Evolutionary conservation across 2,797 vertebrate species (phyloP), one percentile per base, ranked within the genome.

Genomic region (Peromyscus aztecus): DNA sequence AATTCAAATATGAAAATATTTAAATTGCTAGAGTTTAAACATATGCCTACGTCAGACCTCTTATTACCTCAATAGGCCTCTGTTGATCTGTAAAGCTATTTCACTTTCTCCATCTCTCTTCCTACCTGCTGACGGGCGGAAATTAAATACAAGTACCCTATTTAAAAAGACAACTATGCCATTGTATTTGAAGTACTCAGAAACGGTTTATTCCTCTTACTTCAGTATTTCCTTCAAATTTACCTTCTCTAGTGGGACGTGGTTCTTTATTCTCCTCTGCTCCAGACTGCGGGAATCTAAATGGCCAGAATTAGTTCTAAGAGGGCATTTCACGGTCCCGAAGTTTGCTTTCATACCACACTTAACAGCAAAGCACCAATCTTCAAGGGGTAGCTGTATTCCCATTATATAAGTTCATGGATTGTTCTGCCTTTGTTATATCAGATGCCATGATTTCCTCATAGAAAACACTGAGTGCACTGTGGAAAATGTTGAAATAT

Each of bases 221-320:
- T 52, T 77, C 34, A 73, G 31, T 21, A 93, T 94, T 5, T 24
- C 91, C 86, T 96, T 98, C 94, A 94, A 97, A 97, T 97, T 95
- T 95, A 94, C 63, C 97, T 98, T 96, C 29, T 94, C 21, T 75
- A 90, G 52, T 90, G 21, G 1, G 65, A 95, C 7, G 2, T 75
- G 40, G 67, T 91, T 97, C 40, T 97, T 97, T 95, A 55, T 96
- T 96, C 96, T 85, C 96, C 63, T 96, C 87, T 89, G 92, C 80
- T 88, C 80, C 31, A 97, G 65, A 96, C 2, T 57, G 31, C 27
- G 86, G 87, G 81, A 87, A 86, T 24, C 77, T 95, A 97, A 98
- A 96, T 61, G 90, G 94, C 93, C 34, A 97, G 19, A 98, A 98
- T 98, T 95, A 97, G 82, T 90, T 90, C 86, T 46, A 94, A 97